Evolutionary conservation across 2,888 invertebrate species (phyloP).

Genomic region (Gerris lacustris): DNA sequence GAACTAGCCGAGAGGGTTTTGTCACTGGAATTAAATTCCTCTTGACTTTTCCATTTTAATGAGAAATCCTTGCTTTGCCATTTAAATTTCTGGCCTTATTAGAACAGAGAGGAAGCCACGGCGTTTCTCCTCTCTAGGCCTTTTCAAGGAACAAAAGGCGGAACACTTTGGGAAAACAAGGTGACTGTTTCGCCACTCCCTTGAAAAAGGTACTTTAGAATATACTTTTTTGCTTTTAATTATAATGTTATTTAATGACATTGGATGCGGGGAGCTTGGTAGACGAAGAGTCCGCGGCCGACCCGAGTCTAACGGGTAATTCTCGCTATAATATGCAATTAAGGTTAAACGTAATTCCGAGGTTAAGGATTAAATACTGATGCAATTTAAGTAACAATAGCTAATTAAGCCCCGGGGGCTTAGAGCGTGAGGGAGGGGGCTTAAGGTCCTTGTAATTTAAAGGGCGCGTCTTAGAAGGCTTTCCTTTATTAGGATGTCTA

Average conservation of each 20-base stretch:
- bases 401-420: background rate
- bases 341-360: slow-evolving; percentile 3
- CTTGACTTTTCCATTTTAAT: no score
- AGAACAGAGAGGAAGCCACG: no score
- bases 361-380: slow-evolving; percentile 5
- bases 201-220: background rate
- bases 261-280: no score
- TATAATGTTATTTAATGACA: background rate
- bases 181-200: no score
- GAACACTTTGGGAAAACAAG: no score
- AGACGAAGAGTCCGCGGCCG: no score
- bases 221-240: background rate
- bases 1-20: no score
- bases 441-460: slow-evolving; percentile 1
- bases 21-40: no score
- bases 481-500: slow-evolving; percentile 1
- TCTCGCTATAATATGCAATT: slow-evolving; percentile 3
- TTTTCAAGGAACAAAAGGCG: no score
- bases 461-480: background rate
- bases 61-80: no score
- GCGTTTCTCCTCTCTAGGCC: no score
- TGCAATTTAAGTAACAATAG: slow-evolving; percentile 2
- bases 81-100: no score
- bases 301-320: background rate
- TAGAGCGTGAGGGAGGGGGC: background rate